Base-by-base conservation (phyloP, 2,888 invertebrate species). In the Drosophila anceps region DNA sequence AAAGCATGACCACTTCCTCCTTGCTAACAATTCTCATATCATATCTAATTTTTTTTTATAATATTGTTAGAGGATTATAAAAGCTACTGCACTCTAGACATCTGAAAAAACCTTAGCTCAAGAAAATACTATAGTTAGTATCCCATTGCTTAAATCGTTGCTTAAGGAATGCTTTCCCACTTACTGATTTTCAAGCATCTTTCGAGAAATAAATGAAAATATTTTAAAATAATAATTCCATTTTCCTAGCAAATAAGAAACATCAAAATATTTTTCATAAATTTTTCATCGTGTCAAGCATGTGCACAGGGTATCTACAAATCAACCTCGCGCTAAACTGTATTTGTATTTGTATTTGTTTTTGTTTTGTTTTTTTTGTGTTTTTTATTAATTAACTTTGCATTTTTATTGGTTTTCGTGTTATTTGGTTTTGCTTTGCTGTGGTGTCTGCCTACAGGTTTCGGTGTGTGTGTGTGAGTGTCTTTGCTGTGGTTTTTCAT, bases 321-420 rank as follows among this genome's bases (percentile, higher is more conserved):
- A 15, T 24, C 43, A 3, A 10, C 0, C 43, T 15, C 13, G 6
- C 15, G 4, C 41, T 27, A 10, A 13, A 9, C 4, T 5, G n/a
- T 31, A 2, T 43, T 1, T 33, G 33, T 50, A 6, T 31, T 15
- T 43, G 15, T 35, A 24, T 41, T 4, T 41, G 20, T 24, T 53
- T 50, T n/a, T 31, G 13, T 48, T 41, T 55, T 31, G 18, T 53
- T 50, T n/a, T 31, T 10, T 48, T 41, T 55, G 27, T 61, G 12
- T 55, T 69, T 51, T 76, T 69, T 57, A 67, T 85, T 84, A 73
- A 82, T 83, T 85, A 84, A 84, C 85, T 81, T 84, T 84, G 84
- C 80, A 76, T 82, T 75, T 81, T 84, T 84, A 85, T 85, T 84
- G 74, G 70, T 73, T 81, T 73, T 61, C 29, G 54, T 63, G 73